Conservation (phyloP, 1,140 invertebrate genomes). For the Pteromalus puparum region DNA sequence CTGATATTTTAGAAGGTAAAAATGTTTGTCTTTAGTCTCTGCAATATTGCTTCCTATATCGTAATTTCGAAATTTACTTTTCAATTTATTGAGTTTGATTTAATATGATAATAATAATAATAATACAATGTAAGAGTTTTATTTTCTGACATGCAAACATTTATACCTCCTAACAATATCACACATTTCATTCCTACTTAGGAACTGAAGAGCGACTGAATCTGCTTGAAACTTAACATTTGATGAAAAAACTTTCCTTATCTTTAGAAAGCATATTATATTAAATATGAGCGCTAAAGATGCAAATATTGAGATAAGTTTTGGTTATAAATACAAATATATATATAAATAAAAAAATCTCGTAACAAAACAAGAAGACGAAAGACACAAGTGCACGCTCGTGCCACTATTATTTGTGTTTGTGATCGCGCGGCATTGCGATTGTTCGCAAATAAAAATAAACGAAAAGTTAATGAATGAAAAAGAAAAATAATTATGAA, state of each 20-base stretch:
- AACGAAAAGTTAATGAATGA: constrained; percentile 31
- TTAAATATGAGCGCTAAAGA: constrained; percentile 18
- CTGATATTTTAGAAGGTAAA: not conserved
- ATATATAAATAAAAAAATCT: constrained; percentile 29
- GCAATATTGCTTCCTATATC: not conserved
- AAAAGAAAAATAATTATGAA: constrained; percentile 9
- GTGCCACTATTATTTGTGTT: not conserved
- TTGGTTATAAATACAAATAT: constrained; percentile 31
- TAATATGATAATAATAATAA: not conserved
- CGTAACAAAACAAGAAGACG: not conserved
- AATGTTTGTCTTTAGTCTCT: constrained; percentile 8
- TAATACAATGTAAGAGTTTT: not conserved
- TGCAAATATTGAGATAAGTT: constrained; percentile 33
- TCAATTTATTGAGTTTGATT: not conserved
- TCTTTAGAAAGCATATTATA: constrained; percentile 25
- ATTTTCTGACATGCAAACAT: not conserved
- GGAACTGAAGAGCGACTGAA: constrained; percentile 6
- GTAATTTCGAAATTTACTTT: not conserved
- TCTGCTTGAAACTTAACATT: constrained; percentile 19
- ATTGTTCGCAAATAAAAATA: constrained; percentile 13
- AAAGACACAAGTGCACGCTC: not conserved
- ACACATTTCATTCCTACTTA: constrained; percentile 27
- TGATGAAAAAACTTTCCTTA: constrained; percentile 24
- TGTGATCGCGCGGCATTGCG: not conserved
- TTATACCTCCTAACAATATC: not conserved